Evolutionary conservation across 2,888 invertebrate species (phyloP), one percentile per base, ranked within the genome.

Genomic region (Ditylenchus weischeri): DNA sequence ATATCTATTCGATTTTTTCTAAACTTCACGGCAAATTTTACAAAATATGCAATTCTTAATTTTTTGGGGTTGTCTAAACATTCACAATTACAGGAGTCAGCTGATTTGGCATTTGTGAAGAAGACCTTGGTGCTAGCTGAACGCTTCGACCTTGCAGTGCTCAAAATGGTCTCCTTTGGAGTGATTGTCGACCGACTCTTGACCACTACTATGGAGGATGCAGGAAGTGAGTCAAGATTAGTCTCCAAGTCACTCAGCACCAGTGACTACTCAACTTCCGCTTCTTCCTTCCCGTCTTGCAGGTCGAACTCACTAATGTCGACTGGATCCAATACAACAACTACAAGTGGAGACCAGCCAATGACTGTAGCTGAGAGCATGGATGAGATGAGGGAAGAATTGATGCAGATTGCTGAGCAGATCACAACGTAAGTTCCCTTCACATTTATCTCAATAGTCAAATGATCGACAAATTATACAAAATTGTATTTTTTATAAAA

Each of bases 141-240:
- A 61, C 76, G 76, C 29, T 81, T 76, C 72, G 70, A 74, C 18
- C 67, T 81, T 57, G 60, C 69, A 57, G 72, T 80, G 11, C 64
- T 80, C 54, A 79, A 80, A 62, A 80, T 80, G 80, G 79, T 80
- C 10, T 63, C 77, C 1, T 72, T 70, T 54, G 77, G 76, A 1
- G 76, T 76, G 38, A 65, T 77, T 19, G 74, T 76, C 8, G 76
- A 76, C 66, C 67, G 66, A n/a, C 62, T 77, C n/a, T 36, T 67
- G 8, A 54, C 3, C 54, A 54, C n/a, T 21, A 54, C 54, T 15
- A 29, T 18, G 54, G 54, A 54, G 23, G 43, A 59, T 1, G 43
- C 43, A 43, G 5, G 15, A 10, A 43, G 43, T 43, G 43, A 43
- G 43, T 15, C 11, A 43, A 43, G 43, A 43, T 15, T 19, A 36